Percentiles rank a stretch among this genome's conserved stretches.
Conservation (phyloP, 2,888 invertebrate genomes). For the Trissoscelio sp. region DNA sequence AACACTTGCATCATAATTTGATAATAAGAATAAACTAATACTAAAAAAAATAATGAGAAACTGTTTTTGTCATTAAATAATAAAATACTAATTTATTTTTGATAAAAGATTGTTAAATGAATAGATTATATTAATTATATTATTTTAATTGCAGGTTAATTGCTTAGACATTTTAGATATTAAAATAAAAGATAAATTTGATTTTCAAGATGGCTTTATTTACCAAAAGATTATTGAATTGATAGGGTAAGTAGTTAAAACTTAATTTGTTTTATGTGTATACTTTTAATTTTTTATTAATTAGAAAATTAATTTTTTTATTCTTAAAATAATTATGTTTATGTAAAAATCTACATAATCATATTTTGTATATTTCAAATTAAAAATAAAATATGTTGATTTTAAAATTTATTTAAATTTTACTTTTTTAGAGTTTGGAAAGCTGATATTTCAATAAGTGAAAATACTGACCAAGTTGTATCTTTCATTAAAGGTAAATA, state of each 20-base stretch:
- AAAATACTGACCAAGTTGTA: slow-evolving; percentile 27
- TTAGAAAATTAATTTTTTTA: no score
- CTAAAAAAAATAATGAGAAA: no score
- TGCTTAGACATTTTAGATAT: slow-evolving; percentile 48
- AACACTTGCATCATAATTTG: no score
- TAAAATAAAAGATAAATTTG: slow-evolving; percentile 39
- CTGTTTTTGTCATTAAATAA: background rate
- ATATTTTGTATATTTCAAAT: no score
- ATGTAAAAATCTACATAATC: no score
- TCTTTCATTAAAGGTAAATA: slow-evolving; percentile 52
- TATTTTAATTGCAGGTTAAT: slow-evolving; percentile 52
- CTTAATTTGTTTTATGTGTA: no score
- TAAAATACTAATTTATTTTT: background rate
- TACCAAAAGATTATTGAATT: slow-evolving; percentile 61
- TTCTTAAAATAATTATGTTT: no score
- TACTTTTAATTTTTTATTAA: no score
- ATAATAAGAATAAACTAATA: no score
- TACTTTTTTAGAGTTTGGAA: slow-evolving; percentile 57
- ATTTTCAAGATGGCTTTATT: slow-evolving; percentile 55
- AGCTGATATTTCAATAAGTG: slow-evolving; percentile 22
- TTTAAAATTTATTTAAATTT: slow-evolving; percentile 4
- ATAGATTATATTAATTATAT: background rate
- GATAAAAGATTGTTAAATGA: no score
- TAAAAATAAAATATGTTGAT: no score
- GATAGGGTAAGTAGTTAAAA: slow-evolving; percentile 64